Evolutionary conservation across 1,140 invertebrate genomes (phyloP).

Genomic region (Ceratosolen solmsi): DNA sequence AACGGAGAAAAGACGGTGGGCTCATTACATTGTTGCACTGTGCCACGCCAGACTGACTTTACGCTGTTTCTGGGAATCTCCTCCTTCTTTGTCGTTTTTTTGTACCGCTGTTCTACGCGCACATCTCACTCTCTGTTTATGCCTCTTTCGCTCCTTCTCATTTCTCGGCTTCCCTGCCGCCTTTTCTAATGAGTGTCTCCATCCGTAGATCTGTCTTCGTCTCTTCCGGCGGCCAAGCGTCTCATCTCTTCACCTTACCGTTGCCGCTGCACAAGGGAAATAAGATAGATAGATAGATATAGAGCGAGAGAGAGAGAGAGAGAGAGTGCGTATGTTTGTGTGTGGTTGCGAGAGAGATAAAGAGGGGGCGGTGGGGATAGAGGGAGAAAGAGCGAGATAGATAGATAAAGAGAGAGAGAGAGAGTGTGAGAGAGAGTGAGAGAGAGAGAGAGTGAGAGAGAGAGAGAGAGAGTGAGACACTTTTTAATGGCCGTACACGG

Average conservation of each 20-base stretch:
- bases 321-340: too few species aligned
- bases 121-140: constrained; percentile 32
- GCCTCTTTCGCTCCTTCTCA: constrained; percentile 30
- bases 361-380: too few species aligned
- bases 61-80: constrained; percentile 48
- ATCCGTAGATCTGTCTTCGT: constrained; percentile 22
- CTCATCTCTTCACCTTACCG: constrained; percentile 30
- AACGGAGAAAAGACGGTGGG: background rate
- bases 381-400: too few species aligned
- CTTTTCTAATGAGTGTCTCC: constrained; percentile 32
- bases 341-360: too few species aligned
- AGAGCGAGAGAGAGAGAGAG: too few species aligned
- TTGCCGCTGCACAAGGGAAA: background rate
- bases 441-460: background rate
- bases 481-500: constrained; percentile 46
- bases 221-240: constrained; percentile 11
- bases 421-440: background rate
- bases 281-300: too few species aligned
- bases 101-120: constrained; percentile 2
- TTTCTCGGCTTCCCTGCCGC: constrained; percentile 20
- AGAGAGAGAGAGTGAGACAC: constrained; percentile 32
- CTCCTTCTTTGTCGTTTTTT: constrained; percentile 27
- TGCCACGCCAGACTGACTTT: constrained; percentile 38
- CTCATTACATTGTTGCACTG: constrained; percentile 43
- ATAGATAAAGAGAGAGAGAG: too few species aligned